Evolutionary conservation across 2,113 vertebrate species (phyloP).

Genomic region (Podiceps cristatus): DNA sequence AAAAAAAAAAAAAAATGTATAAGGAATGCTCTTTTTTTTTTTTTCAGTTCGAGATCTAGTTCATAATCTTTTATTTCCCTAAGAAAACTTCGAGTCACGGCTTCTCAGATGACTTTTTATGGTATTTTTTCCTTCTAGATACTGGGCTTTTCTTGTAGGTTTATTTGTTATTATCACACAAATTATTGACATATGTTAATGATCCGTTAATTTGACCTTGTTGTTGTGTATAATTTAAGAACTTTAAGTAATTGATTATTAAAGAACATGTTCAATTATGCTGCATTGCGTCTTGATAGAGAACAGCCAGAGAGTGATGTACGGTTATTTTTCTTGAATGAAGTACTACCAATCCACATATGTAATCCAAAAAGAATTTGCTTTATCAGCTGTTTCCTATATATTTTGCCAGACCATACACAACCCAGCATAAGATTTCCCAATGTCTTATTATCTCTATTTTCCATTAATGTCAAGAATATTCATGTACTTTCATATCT

Average conservation of each 20-base stretch:
- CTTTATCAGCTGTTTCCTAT: neutral
- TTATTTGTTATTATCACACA: neutral
- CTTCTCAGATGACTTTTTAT: neutral
- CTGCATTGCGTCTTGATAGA: neutral
- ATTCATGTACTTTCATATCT: neutral
- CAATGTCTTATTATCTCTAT: neutral
- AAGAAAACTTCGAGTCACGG: neutral
- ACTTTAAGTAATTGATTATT: neutral
- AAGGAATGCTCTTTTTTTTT: neutral
- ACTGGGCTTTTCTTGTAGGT: neutral
- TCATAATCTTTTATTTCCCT: neutral
- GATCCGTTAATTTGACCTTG: neutral
- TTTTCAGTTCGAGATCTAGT: neutral
- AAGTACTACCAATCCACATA: neutral
- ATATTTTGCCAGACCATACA: neutral
- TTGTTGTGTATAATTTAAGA: neutral
- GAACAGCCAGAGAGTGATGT: neutral
- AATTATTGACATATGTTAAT: neutral
- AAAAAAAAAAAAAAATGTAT: neutral
- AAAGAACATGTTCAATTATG: neutral
- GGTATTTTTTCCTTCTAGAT: neutral
- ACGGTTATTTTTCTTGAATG: neutral
- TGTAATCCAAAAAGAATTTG: neutral
- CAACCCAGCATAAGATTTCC: neutral
- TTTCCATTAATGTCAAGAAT: neutral